Percentiles rank a stretch among this genome's conserved stretches.
Evolutionary conservation across 2,797 vertebrate species (phyloP).

Genomic region (Choloepus didactylus): DNA sequence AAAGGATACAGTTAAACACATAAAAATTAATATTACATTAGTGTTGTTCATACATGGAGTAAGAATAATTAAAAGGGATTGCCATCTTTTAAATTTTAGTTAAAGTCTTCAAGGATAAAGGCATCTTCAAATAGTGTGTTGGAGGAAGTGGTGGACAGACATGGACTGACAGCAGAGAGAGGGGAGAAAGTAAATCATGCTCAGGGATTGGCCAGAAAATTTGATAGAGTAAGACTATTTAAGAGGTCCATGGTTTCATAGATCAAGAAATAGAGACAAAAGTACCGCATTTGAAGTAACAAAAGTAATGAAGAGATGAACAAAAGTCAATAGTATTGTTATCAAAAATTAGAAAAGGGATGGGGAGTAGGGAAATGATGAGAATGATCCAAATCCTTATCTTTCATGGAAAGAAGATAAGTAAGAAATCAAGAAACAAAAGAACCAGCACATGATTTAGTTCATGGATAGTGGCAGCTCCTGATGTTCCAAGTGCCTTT

Average conservation of each 20-base stretch:
- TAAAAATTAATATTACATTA: background rate
- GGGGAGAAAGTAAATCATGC: background rate
- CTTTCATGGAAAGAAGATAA: background rate
- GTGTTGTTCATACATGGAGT: background rate
- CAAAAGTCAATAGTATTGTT: slow-evolving; percentile 39
- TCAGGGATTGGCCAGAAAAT: background rate
- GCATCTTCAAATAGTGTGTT: background rate
- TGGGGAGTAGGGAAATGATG: background rate
- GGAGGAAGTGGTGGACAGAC: background rate
- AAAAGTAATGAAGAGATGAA: slow-evolving; percentile 2
- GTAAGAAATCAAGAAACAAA: slow-evolving; percentile 19
- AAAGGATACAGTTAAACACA: background rate
- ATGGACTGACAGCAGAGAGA: background rate
- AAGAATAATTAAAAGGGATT: background rate
- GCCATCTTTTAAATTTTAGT: slow-evolving; percentile 1
- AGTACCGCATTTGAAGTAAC: background rate
- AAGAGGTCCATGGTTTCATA: background rate
- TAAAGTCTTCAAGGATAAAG: background rate
- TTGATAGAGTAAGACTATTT: background rate
- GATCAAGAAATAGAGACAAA: background rate
- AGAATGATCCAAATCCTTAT: slow-evolving; percentile 22
- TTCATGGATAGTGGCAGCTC: background rate
- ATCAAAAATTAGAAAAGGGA: slow-evolving; percentile 40
- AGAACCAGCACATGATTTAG: background rate
- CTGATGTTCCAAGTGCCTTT: background rate